These are phyloP conservation scores for Halcyon chelicuti DNA, from an alignment of 2,797 vertebrate species.

Conservation along the genomic window DNA sequence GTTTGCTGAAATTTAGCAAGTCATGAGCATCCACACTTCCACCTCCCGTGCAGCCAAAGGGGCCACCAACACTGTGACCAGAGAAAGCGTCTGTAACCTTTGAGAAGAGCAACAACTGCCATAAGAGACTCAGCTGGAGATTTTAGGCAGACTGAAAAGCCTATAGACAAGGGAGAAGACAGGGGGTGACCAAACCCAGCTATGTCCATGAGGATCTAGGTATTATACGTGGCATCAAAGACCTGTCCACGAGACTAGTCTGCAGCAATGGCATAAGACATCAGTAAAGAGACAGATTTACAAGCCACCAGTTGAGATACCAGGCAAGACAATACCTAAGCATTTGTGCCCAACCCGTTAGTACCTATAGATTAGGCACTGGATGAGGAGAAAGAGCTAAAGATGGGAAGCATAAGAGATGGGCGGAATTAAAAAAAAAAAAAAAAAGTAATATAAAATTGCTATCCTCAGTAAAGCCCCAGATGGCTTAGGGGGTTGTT, in stretches of 20 bases:
- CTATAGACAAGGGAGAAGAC: neutral
- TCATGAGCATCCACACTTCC: neutral
- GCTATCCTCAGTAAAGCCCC: neutral
- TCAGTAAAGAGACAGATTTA: neutral
- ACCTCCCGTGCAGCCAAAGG: neutral
- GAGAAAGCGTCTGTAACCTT: neutral
- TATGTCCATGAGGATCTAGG: neutral
- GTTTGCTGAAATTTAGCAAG: neutral
- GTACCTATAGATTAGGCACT: neutral
- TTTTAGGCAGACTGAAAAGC: neutral
- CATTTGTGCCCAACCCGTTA: neutral
- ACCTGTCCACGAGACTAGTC: neutral
- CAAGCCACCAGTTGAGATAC: neutral
- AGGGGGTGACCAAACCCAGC: neutral
- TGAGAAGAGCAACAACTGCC: neutral
- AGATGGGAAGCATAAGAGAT: neutral
- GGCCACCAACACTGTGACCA: neutral
- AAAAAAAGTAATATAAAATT: neutral
- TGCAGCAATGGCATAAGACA: neutral
- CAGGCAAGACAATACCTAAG: neutral
- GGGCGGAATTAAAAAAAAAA: accelerated
- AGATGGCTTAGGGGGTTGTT: neutral
- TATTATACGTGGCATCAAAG: neutral
- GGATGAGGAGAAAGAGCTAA: neutral
- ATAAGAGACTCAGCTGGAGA: neutral